phyloP scores from a whole-genome alignment of 2,113 vertebrate genomes.

The Cyprinodon variegatus region DNA sequence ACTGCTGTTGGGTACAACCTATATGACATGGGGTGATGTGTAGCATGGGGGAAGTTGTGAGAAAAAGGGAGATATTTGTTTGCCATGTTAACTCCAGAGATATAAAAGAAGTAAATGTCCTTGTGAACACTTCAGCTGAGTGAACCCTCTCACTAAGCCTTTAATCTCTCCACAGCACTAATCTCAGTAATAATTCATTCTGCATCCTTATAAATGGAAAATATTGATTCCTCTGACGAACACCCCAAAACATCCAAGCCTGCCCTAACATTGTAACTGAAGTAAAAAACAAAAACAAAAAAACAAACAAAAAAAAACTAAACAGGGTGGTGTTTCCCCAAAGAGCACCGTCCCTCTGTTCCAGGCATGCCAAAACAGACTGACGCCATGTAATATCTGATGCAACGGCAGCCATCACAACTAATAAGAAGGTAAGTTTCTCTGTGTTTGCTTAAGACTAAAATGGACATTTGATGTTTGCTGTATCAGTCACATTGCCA shows the following conservation, averaged over 20 bases:
- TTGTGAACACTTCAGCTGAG: conserved; percentile 70
- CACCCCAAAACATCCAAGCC: conserved; percentile 58
- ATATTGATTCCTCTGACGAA: conserved; percentile 77
- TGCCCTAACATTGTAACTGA: conserved; percentile 37
- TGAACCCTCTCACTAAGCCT: conserved; percentile 63
- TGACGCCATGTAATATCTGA: conserved; percentile 14
- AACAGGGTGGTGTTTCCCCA: conserved; percentile 23
- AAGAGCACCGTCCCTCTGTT: conserved; percentile 13
- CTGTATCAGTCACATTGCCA: conserved; percentile 33
- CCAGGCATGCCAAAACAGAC: conserved; percentile 31
- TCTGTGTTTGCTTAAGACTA: conserved; percentile 46
- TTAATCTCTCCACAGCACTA: conserved; percentile 71
- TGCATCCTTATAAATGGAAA: conserved; percentile 76
- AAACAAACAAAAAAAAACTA: conserved; percentile 46
- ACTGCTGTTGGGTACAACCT: conserved; percentile 18
- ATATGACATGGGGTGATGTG: conserved; percentile 35
- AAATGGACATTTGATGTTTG: conserved; percentile 42
- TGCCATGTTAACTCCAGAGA: conserved; percentile 47
- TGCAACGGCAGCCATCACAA: conserved; percentile 45
- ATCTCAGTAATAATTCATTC: conserved; percentile 76
- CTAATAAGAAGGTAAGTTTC: conserved; percentile 60
- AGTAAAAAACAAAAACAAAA: conserved; percentile 48
- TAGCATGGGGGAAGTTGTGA: conserved; percentile 29
- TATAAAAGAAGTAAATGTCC: conserved; percentile 63
- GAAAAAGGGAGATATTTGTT: conserved; percentile 46